phyloP scores from a whole-genome alignment of 2,888 invertebrate genomes.

The Acanthacorydalis orientalis region DNA sequence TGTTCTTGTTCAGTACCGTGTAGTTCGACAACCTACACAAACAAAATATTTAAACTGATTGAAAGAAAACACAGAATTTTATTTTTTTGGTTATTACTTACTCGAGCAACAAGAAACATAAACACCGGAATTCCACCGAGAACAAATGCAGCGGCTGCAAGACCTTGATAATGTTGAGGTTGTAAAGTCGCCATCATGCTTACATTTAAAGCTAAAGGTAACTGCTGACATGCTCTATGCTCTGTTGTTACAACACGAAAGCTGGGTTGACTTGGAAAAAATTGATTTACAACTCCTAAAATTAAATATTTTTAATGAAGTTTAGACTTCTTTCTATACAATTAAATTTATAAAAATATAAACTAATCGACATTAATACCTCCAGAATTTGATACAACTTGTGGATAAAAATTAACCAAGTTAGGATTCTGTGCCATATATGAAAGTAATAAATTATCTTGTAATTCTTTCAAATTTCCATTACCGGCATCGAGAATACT shows the following conservation, averaged over 20 bases:
- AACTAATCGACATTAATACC: conserved; percentile 25
- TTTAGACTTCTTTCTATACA: neutral
- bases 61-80: neutral
- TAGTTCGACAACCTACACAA: conserved; percentile 43
- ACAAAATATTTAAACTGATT: neutral
- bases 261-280: conserved; percentile 26
- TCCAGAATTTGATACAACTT: conserved; percentile 24
- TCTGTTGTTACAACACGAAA: conserved; percentile 27
- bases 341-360: neutral
- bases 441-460: conserved; percentile 40
- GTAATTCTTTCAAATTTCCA: conserved; percentile 33
- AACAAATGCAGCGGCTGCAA: conserved; percentile 35
- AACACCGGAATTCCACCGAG: conserved; percentile 48
- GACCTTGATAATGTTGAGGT: conserved; percentile 30
- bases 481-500: conserved; percentile 36
- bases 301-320: neutral
- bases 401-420: conserved; percentile 29
- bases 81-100: conserved; percentile 21
- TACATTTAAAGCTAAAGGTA: conserved; percentile 6
- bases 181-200: conserved; percentile 24
- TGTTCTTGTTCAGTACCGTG: conserved; percentile 39
- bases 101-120: conserved; percentile 50
- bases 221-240: conserved; percentile 15
- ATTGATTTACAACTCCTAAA: conserved; percentile 21
- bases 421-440: conserved; percentile 47